Conservation (phyloP, 2,888 invertebrate genomes). For the Helobdella robusta region DNA sequence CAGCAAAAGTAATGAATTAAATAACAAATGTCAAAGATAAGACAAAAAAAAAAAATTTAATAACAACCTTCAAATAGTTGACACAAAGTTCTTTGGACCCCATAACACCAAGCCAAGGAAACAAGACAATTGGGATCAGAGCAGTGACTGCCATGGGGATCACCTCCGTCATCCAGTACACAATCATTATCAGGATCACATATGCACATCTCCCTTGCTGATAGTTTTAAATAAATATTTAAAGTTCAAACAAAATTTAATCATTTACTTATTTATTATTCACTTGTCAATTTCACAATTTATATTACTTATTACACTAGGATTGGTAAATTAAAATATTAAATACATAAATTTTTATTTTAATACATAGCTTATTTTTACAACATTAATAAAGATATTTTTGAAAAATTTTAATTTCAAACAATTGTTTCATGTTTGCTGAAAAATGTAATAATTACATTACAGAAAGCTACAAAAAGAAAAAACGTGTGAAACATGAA, state of each 20-base stretch:
- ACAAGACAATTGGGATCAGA: constrained; percentile 37
- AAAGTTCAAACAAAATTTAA: constrained; percentile 9
- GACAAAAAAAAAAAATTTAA: background rate
- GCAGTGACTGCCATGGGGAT: constrained; percentile 38
- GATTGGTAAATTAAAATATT: background rate
- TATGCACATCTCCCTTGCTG: constrained; percentile 44
- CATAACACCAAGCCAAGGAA: constrained; percentile 37
- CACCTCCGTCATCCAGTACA: constrained; percentile 39
- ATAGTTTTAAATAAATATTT: constrained; percentile 15
- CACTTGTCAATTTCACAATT: too few relatives aligned
- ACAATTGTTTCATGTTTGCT: too few relatives aligned
- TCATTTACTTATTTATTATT: too few relatives aligned
- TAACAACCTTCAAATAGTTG: constrained; percentile 37
- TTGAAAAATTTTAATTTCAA: too few relatives aligned
- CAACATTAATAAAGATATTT: too few relatives aligned
- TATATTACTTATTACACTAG: background rate
- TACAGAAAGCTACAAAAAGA: too few relatives aligned
- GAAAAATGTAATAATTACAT: too few relatives aligned
- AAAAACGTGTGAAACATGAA: too few relatives aligned
- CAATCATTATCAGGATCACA: constrained; percentile 40
- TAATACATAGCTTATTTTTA: too few relatives aligned
- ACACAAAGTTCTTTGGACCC: constrained; percentile 33
- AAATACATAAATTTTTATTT: background rate
- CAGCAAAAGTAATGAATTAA: background rate
- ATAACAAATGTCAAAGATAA: background rate